These are phyloP conservation scores for Epistrophe eligans DNA, from an alignment of 2,888 invertebrate genomes.

Conservation along the genomic window DNA sequence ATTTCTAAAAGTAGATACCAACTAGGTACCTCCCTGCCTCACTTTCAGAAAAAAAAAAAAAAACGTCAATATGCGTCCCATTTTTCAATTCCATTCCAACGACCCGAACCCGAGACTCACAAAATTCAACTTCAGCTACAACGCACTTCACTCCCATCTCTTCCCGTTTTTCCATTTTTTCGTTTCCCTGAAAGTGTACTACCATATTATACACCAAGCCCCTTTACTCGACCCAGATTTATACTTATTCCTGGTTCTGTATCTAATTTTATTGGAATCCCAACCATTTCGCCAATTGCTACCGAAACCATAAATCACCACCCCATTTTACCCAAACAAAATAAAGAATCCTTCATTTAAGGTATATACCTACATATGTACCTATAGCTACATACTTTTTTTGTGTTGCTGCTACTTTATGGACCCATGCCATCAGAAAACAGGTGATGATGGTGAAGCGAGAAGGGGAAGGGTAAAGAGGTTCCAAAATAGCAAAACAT, in stretches of 20 bases:
- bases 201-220: neutral
- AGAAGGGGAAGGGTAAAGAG: conserved; percentile 12
- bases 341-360: conserved; percentile 67
- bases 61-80: conserved; percentile 64
- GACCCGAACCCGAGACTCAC: conserved; percentile 25
- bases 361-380: neutral
- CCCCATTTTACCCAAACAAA: conserved; percentile 58
- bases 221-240: conserved; percentile 17
- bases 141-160: conserved; percentile 16
- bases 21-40: neutral
- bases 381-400: conserved; percentile 12
- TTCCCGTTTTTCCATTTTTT: neutral
- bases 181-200: neutral
- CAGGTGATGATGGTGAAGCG: conserved; percentile 57
- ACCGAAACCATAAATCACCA: conserved; percentile 75
- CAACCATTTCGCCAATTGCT: conserved; percentile 74
- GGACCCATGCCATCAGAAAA: conserved; percentile 23
- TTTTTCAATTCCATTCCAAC: conserved; percentile 54
- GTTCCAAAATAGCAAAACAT: conserved; percentile 78
- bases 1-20: conserved; percentile 59
- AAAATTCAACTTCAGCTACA: conserved; percentile 54
- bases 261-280: conserved; percentile 76
- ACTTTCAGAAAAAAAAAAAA: neutral
- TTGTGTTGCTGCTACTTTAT: conserved; percentile 4
- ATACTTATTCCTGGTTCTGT: conserved; percentile 52